Base-by-base conservation (phyloP, 2,888 invertebrate species). In the Drosophila hawaiiensis region DNA sequence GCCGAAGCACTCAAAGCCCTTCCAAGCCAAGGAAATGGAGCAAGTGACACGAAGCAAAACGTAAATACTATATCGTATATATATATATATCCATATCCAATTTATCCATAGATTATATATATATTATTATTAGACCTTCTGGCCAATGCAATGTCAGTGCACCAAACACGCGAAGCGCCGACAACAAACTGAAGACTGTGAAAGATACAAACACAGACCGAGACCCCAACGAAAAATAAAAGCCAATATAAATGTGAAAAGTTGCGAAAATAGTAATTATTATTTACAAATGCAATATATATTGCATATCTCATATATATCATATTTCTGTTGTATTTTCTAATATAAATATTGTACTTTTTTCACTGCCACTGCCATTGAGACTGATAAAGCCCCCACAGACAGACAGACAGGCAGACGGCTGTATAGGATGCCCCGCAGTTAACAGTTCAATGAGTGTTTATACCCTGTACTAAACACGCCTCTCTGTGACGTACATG, bases 111-210 rank as follows among this genome's bases (percentile, higher is more conserved):
- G 54, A 55, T 47, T 25, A 54, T 54, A 54, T 22, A 28, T 41
- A 28, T 28, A 37, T 28, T 50, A 37, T 50, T 50, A n/a, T 61
- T 55, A 83, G 84, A 77, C 84, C 84, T 84, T 90, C 90, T 88
- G 77, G 73, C 65, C 83, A 61, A 69, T 67, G 78, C 90, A 90
- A 80, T 84, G 90, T 84, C 84, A 84, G 84, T 77, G 86, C 73
- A 77, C 70, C 85, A 90, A 80, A 90, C 84, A 84, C 84, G 84
- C 90, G 86, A 84, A 83, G 84, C 76, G 62, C 59, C 76, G 50
- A 54, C 49, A 62, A 58, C 75, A 75, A 65, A 82, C 80, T 82
- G 64, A 77, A 81, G 65, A 75, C 80, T 82, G 47, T 43, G 63
- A 75, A 78, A 64, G 53, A 58, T 47, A 37, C 63, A 71, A 72